These are phyloP conservation scores for Crotophaga sulcirostris DNA, from an alignment of 2,113 vertebrate species.

Conservation along the genomic window DNA sequence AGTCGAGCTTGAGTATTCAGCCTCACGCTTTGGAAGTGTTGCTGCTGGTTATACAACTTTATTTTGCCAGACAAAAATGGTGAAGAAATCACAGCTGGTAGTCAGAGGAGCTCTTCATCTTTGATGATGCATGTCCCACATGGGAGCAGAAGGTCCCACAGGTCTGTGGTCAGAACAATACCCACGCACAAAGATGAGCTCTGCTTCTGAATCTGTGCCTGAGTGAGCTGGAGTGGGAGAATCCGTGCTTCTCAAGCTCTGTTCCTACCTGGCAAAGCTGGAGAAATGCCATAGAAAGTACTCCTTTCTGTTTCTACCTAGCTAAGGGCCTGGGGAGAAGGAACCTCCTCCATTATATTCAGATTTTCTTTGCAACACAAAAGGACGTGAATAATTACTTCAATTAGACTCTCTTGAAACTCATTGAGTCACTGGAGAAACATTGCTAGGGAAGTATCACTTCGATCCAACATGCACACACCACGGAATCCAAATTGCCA, in stretches of 20 bases:
- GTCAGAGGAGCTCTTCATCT: background rate
- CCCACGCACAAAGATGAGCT: background rate
- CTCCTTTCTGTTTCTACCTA: background rate
- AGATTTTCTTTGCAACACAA: background rate
- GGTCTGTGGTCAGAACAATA: background rate
- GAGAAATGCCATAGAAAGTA: background rate
- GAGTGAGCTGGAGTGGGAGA: background rate
- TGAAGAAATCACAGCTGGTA: background rate
- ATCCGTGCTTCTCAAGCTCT: background rate
- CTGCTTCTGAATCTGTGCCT: background rate
- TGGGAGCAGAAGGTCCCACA: background rate
- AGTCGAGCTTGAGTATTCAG: background rate
- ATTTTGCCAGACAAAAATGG: background rate
- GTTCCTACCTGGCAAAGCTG: background rate
- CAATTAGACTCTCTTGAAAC: background rate
- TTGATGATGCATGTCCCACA: fast-evolving
- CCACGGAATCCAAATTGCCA: background rate
- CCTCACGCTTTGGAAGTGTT: background rate
- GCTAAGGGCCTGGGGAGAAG: background rate
- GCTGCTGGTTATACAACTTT: background rate
- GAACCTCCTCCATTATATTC: background rate
- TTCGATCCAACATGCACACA: fast-evolving
- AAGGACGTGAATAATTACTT: background rate
- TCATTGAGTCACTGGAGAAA: background rate
- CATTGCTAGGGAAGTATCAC: background rate